Conservation (phyloP, 2,113 vertebrate species). For the Galeopterus variegatus region DNA sequence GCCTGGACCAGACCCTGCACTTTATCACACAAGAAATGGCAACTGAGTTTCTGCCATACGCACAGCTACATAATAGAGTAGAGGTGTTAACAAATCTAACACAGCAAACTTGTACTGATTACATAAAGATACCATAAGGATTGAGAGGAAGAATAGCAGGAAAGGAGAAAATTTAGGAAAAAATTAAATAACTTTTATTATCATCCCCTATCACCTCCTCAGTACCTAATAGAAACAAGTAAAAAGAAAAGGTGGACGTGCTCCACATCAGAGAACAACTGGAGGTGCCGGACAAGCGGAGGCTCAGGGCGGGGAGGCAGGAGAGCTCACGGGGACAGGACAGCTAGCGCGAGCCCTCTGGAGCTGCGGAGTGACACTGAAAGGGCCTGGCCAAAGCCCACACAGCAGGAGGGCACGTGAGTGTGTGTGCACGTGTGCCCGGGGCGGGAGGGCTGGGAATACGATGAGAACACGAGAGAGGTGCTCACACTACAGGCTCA, state of each 20-base stretch:
- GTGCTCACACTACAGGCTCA: rapidly evolving
- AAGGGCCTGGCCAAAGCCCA: too few species aligned
- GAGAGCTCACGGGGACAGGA: neutral
- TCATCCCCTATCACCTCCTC: neutral
- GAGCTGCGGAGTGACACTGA: too few species aligned
- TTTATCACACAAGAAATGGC: neutral
- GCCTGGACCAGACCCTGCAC: too few species aligned
- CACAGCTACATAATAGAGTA: neutral
- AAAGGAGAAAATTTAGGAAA: neutral
- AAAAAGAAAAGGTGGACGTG: neutral
- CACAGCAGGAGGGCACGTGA: too few species aligned
- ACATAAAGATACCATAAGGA: neutral
- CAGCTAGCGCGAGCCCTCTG: too few species aligned
- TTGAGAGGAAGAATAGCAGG: neutral
- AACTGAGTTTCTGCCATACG: neutral
- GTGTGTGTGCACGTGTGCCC: too few species aligned
- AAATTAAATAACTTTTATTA: too few species aligned
- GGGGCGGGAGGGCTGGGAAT: too few species aligned
- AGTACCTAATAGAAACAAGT: neutral
- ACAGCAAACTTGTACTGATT: neutral
- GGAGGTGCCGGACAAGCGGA: neutral
- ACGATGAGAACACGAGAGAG: too few species aligned
- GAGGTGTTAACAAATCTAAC: neutral
- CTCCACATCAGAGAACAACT: rapidly evolving
- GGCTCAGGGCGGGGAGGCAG: neutral